Conservation (phyloP, 2,797 vertebrate species). For the Parotocinclus haroldoi region DNA sequence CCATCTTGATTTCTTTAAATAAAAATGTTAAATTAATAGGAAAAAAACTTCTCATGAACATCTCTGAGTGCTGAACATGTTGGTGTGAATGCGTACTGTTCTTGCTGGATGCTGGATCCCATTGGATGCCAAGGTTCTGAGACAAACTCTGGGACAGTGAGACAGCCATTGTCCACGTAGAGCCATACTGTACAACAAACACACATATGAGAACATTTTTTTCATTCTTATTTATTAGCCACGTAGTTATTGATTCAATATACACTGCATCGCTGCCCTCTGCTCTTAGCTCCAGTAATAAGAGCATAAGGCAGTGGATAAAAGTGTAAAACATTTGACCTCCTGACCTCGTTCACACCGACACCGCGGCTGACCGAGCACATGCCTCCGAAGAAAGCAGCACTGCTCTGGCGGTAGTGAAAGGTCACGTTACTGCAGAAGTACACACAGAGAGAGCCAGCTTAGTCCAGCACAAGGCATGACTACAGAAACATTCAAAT, state of each 20-base stretch:
- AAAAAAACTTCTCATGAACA: neutral
- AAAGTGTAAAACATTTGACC: no score
- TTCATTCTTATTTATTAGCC: no score
- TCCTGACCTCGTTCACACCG: constrained; percentile 94
- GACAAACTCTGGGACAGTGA: constrained; percentile 90
- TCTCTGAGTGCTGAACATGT: neutral
- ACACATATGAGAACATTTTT: constrained; percentile 3
- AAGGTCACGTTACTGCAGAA: constrained; percentile 85
- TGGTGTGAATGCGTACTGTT: constrained; percentile 78
- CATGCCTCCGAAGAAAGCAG: constrained; percentile 90
- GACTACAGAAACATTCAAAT: no score
- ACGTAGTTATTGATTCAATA: neutral
- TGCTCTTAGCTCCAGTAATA: no score
- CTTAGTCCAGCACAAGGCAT: neutral
- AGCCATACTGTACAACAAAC: constrained; percentile 79
- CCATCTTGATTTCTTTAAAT: no score
- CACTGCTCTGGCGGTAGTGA: constrained; percentile 90
- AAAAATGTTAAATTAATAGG: no score
- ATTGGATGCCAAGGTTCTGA: constrained; percentile 96
- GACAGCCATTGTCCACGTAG: constrained; percentile 80
- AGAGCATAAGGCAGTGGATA: no score
- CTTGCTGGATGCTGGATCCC: constrained; percentile 83
- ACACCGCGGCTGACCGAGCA: constrained; percentile 88
- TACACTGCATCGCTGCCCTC: neutral
- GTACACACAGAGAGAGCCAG: constrained; percentile 5